Evolutionary conservation across 2,113 vertebrate genomes (phyloP), one percentile per base, ranked within the genome.

Genomic region (Chlorodrepanis virens): DNA sequence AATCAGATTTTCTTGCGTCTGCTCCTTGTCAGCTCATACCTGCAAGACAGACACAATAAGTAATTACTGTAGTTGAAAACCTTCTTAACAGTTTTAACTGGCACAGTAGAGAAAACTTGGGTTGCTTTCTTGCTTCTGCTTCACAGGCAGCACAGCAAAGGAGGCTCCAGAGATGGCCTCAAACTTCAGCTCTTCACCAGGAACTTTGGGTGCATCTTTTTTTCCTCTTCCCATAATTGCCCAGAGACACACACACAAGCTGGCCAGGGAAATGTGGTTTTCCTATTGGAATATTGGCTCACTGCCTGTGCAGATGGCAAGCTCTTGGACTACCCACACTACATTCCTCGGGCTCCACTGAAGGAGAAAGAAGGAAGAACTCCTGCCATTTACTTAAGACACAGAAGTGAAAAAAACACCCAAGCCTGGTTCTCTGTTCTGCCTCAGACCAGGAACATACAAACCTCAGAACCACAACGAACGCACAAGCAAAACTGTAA

Each of bases 1-100:
- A 78, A 61, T 98, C 97, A 98, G 3, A 93, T 95, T 90, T 93
- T 95, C 88, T 95, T 96, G 59, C 85, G 89, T 88, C 98, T 98
- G 9, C 94, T 93, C n/a, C 90, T 63, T 63, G 97, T 98, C 93
- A 98, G 92, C 79, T 98, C 97, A 60, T 98, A 98, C 98, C 98
- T 98, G 96, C 49, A 97, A 96, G 61, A 98, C 45, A 92, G 67
- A 92, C 7, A 87, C 42, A 81, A 2, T 18, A 69, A 52, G 4
- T 53, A 33, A 53, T 49, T 53, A 49, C 1, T 33, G n/a, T 9
- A 61, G 50, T 17, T 72, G 22, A 42, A 80, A 33, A 28, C 35
- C 44, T 53, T 45, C 31, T 37, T 57, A 28, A 59, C 64, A 60
- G 11, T 59, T 93, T 60, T 56, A 78, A 60, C 29, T 68, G 49